Percentiles rank a stretch among this genome's conserved stretches.
Evolutionary conservation across 2,797 vertebrate species (phyloP).

Genomic region (Neomorphus geoffroyi): DNA sequence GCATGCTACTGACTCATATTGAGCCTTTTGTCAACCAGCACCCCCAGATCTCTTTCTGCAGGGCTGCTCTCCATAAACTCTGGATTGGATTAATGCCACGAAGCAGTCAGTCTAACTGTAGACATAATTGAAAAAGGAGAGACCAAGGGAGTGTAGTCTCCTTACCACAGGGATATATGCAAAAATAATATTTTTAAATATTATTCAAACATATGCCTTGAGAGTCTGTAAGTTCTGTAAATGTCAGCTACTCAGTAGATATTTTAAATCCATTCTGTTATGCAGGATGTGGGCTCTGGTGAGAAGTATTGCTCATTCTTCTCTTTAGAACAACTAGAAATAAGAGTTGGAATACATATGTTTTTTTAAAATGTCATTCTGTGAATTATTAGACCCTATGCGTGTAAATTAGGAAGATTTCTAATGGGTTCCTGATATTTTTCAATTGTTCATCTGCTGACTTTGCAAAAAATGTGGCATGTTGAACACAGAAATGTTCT

Average conservation of each 20-base stretch:
- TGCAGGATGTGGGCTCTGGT: accelerated
- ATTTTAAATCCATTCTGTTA: neutral
- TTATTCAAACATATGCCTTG: neutral
- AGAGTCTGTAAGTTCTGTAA: neutral
- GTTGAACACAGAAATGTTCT: neutral
- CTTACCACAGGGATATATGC: neutral
- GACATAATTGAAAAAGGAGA: neutral
- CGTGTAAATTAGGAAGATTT: neutral
- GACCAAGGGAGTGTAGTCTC: neutral
- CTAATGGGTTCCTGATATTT: neutral
- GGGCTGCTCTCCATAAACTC: too few species aligned
- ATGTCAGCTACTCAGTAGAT: neutral
- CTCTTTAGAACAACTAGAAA: neutral
- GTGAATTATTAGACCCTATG: neutral
- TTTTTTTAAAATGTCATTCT: neutral
- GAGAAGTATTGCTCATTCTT: neutral
- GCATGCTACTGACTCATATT: too few species aligned
- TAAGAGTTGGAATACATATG: neutral
- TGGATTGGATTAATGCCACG: neutral
- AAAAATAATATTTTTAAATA: neutral
- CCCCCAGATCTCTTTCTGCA: too few species aligned
- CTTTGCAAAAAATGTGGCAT: neutral
- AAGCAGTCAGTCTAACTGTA: neutral
- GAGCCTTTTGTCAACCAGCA: too few species aligned
- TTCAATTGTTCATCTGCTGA: neutral